These are phyloP conservation scores for Sebastes taczanowskii DNA, from an alignment of 2,797 vertebrate species.

Conservation along the genomic window DNA sequence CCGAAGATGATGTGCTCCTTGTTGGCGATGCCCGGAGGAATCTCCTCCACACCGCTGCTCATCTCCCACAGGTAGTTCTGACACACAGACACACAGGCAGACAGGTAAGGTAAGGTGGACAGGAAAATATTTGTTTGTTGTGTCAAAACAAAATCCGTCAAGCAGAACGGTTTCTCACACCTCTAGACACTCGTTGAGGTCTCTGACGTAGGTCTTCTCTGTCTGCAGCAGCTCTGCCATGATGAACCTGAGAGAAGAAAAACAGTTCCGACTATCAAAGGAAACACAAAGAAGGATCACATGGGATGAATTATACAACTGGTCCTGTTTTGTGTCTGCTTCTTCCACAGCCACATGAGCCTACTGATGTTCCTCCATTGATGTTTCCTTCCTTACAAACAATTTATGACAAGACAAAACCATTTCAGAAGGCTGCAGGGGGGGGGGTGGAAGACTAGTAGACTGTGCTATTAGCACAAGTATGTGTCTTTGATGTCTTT, in stretches of 20 bases:
- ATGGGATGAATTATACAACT: not conserved
- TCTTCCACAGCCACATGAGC: not conserved
- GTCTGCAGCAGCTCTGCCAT: constrained; percentile 98
- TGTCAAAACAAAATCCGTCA: not conserved
- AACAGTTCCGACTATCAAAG: not conserved
- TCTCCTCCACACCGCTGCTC: constrained; percentile 95
- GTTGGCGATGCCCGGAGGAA: constrained; percentile 91
- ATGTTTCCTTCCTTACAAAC: not conserved
- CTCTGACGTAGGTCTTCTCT: constrained; percentile 96
- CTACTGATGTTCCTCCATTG: not conserved
- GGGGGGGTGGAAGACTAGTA: not conserved
- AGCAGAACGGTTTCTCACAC: constrained; percentile 71
- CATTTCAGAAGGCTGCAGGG: not conserved
- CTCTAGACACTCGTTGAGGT: constrained; percentile 96
- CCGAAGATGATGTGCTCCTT: constrained; percentile 97
- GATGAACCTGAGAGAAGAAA: constrained; percentile 87
- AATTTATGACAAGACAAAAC: not conserved
- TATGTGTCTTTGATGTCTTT: not conserved
- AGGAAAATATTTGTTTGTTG: not conserved
- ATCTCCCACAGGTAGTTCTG: constrained; percentile 98
- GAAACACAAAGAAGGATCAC: not conserved
- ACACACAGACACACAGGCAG: constrained; percentile 60
- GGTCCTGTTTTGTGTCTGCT: not conserved
- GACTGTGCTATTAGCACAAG: not conserved
- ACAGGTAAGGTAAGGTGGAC: not conserved